Base-by-base conservation (phyloP, 1,140 invertebrate species). In the Cyclargus thomasi region DNA sequence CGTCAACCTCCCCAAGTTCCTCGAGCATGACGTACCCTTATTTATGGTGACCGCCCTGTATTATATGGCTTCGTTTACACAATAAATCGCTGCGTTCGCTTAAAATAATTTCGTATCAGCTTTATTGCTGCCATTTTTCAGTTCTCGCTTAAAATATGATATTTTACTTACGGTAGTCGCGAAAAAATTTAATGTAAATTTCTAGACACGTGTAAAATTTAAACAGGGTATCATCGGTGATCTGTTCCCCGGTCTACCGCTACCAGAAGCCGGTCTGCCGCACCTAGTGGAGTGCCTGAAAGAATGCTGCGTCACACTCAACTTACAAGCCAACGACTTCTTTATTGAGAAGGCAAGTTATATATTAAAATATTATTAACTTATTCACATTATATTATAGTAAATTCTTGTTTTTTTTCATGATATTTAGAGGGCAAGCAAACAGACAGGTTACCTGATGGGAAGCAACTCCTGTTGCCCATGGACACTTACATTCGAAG, bases 1-100 rank as follows among this genome's bases (percentile, higher is more conserved):
- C 87, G 96, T 99, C 4, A 99, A 99, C 90, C 88, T 98, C 64
- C 96, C 97, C 0, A 99, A 98, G 84, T 98, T 99, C 84, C 91
- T 98, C 16, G 94, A 93, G 75, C 94, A 95, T 74, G 97, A 98
- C 85, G 92, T 98, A 36, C 96, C 97, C 0, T 88, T 98, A 1
- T 98, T 97, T 21, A 47, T 64, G 63, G 63, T 64, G 39, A 47
- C 10, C 63, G 17, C 35, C 35, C 14, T 18, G 3, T 23, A 22
- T 53, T n/a, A 16, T 18, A 47, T 16, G 21, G 8, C 20, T 11
- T 47, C 39, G 14, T 47, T 47, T 47, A 2, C 14, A 47, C 39
- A 47, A 47, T 47, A 14, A 39, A 8, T 39, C 36, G 36, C 36
- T 47, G 39, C 39, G 39, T 47, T 11, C 39, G 39, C 39, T 47